Conservation (phyloP, 2,797 vertebrate species). For the Poecilia gillii region DNA sequence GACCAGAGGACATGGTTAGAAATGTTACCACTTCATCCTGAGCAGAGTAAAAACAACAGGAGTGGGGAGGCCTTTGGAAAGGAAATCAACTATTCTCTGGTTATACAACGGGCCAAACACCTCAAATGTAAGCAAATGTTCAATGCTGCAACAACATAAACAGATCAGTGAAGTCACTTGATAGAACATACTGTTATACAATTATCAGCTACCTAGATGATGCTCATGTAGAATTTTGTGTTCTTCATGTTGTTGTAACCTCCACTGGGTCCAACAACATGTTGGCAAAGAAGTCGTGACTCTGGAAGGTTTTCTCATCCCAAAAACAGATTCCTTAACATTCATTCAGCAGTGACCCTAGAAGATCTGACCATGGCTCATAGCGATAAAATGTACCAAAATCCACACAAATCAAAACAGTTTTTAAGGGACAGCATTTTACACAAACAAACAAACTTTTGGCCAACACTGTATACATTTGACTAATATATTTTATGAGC, state of each 20-base stretch:
- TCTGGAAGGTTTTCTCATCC: background rate
- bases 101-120: background rate
- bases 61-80: background rate
- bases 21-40: constrained; percentile 27
- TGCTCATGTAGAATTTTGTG: background rate
- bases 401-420: background rate
- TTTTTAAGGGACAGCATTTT: background rate
- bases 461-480: background rate
- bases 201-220: background rate
- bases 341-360: background rate
- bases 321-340: background rate
- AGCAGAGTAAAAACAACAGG: constrained; percentile 16
- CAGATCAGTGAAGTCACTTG: background rate
- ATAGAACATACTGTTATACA: background rate
- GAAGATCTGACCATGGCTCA: background rate
- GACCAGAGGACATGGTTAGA: constrained; percentile 30
- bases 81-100: background rate
- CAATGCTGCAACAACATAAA: background rate
- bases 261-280: background rate
- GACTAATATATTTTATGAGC: background rate
- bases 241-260: background rate
- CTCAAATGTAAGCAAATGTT: background rate
- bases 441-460: background rate
- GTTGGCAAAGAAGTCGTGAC: background rate
- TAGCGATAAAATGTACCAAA: background rate